Conservation (phyloP, 2,113 vertebrate genomes). For the Nansenia antarctica region DNA sequence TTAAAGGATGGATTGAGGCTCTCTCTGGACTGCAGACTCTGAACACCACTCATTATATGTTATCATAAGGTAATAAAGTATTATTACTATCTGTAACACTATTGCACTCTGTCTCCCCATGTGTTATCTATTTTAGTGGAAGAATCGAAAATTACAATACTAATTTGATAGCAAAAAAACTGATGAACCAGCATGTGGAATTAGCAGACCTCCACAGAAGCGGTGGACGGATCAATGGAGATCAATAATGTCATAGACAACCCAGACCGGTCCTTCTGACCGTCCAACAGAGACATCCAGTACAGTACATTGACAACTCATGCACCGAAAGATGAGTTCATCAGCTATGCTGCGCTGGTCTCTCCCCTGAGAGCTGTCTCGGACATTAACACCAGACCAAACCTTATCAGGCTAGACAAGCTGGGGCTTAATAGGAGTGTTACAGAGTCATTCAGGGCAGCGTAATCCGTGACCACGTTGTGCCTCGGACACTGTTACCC, state of each 20-base stretch:
- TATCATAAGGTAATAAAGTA: no score
- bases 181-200: constrained; percentile 11
- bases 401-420: constrained; percentile 13
- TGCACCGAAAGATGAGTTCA: constrained; percentile 10
- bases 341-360: not conserved
- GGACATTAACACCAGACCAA: not conserved
- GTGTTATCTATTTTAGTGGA: no score
- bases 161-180: no score
- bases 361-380: not conserved
- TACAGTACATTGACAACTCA: constrained; percentile 21
- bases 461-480: not conserved
- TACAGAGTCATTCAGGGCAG: not conserved
- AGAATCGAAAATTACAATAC: no score
- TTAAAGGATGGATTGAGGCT: no score
- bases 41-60: no score
- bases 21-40: no score
- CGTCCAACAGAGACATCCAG: not conserved
- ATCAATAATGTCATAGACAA: constrained; percentile 16
- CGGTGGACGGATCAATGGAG: constrained; percentile 3
- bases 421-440: not conserved
- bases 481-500: constrained; percentile 4
- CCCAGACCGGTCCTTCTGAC: constrained; percentile 1
- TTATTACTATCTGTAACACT: no score
- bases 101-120: no score
- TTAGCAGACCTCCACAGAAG: constrained; percentile 3